A percentile compares a stretch with the other conserved stretches of the same genome.
Conservation (phyloP, 1,140 invertebrate genomes). For the Heliconius hermathena region DNA sequence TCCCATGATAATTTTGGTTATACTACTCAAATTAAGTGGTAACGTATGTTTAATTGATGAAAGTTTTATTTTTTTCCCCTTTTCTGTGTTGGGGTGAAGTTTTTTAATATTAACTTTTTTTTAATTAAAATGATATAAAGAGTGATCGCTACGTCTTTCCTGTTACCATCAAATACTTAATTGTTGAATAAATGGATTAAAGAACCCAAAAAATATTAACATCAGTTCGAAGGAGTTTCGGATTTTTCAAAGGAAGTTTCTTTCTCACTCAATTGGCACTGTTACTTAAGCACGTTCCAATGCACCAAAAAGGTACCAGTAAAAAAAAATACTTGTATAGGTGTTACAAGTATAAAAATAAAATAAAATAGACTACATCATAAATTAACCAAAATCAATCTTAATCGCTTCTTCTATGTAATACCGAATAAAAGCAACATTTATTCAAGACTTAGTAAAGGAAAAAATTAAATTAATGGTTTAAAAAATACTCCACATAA, state of each 20-base stretch:
- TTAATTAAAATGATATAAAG: not conserved
- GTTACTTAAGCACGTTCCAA: not conserved
- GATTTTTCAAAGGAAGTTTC: not conserved
- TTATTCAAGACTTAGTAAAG: not conserved
- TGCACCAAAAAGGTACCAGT: not conserved
- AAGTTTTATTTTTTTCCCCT: not conserved
- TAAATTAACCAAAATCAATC: conserved; percentile 19
- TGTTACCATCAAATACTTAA: no score
- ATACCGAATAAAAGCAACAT: not conserved
- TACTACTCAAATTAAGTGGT: conserved; percentile 17
- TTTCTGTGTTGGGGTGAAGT: not conserved
- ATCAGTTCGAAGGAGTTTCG: not conserved
- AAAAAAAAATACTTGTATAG: not conserved
- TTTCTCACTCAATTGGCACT: not conserved
- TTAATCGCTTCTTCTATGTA: not conserved
- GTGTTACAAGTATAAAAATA: not conserved
- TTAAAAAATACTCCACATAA: conserved; percentile 54
- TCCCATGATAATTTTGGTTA: conserved; percentile 13
- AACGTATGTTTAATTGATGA: conserved; percentile 17
- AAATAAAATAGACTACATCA: not conserved
- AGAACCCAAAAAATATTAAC: no score
- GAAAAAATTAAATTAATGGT: conserved; percentile 55
- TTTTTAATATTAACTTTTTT: not conserved
- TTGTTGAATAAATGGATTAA: no score
- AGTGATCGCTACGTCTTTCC: no score